Percentiles rank a stretch among this genome's conserved stretches.
Conservation (phyloP, 2,888 invertebrate genomes). For the Priocnemis perturbator region DNA sequence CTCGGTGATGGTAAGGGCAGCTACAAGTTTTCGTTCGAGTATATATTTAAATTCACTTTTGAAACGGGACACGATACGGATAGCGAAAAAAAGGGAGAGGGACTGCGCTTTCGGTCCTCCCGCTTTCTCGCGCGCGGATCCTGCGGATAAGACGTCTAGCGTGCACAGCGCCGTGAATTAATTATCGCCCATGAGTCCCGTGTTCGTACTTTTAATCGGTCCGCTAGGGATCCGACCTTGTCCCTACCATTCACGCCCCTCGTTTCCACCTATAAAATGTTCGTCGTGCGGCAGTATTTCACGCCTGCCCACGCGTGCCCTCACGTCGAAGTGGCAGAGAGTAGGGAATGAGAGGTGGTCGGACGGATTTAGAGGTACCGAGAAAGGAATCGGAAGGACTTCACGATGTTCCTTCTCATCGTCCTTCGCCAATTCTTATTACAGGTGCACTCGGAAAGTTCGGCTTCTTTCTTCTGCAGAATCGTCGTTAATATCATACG, state of each 20-base stretch:
- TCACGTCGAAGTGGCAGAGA: conserved; percentile 33
- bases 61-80: background rate
- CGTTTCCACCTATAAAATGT: conserved; percentile 58
- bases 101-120: conserved; percentile 14
- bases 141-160: conserved; percentile 56
- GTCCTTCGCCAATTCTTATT: conserved; percentile 25
- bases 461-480: conserved; percentile 34
- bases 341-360: background rate
- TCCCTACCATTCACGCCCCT: conserved; percentile 42
- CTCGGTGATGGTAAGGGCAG: no score
- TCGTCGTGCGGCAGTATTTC: conserved; percentile 63
- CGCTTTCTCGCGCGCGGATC: conserved; percentile 44
- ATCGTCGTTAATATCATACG: conserved; percentile 65
- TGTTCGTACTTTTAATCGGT: conserved; percentile 62
- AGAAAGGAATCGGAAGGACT: background rate
- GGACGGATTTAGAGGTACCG: background rate
- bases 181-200: conserved; percentile 62
- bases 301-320: conserved; percentile 66
- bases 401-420: conserved; percentile 2
- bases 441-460: conserved; percentile 54
- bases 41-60: no score
- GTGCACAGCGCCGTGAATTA: conserved; percentile 64
- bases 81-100: background rate
- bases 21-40: no score
- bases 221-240: conserved; percentile 51